Base-by-base conservation (phyloP, 2,113 vertebrate species). In the Saguinus imperator region DNA sequence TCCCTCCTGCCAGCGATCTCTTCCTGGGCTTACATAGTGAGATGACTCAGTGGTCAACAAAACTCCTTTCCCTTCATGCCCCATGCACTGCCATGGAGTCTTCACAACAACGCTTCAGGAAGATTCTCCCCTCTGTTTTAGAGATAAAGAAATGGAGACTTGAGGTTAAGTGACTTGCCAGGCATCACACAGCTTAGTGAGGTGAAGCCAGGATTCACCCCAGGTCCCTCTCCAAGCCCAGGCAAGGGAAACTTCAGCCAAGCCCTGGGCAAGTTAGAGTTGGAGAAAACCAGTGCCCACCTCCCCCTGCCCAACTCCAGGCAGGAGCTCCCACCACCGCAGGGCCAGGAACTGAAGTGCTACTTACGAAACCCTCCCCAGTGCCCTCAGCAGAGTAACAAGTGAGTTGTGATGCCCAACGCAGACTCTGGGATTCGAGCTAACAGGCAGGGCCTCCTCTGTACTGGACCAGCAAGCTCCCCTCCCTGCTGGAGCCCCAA, bases 351-450 rank as follows among this genome's bases (percentile, higher is more conserved):
- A 21, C 57, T 58, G 21, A 7, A 3, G 57, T 23, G 57, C 23
- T 58, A 23, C 57, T 58, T 58, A 58, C 7, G 21, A 58, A 58
- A 58, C 57, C 21, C 57, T 8, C 21, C 21, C 57, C 8, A 3
- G 20, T 21, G 9, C 57, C 20, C 7, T 58, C 57, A 58, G 50
- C 3, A 20, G 8, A 58, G 57, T 0, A 8, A 21, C 8, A 9
- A 23, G 57, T 58, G 57, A 3, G 57, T 58, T 58, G 57, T 58
- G 21, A 3, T 8, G 20, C 57, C 21, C 8, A 0, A 20, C 21
- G 23, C 8, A 58, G 21, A 8, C 43, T 23, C 57, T 58, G 57
- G 57, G 57, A 8, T 23, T 58, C 57, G 8, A 3, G 20, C 57
- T 58, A 9, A 21, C 8, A 58, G 21, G 57, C 57, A 58, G 21